Evolutionary conservation across 2,888 invertebrate species (phyloP).

Genomic region (Cryptophagus acutangulus): DNA sequence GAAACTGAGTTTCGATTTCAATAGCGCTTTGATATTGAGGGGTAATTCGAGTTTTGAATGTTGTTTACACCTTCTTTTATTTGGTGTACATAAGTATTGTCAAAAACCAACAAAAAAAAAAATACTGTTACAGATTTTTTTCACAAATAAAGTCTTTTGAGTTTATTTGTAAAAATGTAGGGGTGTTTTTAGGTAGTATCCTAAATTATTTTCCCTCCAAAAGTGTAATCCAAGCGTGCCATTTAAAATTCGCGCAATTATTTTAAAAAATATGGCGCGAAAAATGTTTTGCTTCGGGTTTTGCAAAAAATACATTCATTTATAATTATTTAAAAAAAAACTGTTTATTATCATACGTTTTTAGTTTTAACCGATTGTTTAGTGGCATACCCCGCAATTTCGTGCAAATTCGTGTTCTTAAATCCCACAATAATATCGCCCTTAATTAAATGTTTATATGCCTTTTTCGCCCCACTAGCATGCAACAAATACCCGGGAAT

Average conservation of each 20-base stretch:
- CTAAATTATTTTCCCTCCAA: too few relatives aligned
- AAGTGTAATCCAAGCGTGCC: too few relatives aligned
- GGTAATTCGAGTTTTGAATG: background rate
- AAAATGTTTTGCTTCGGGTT: too few relatives aligned
- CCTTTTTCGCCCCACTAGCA: constrained; percentile 31
- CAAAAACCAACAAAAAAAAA: constrained; percentile 21
- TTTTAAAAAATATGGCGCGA: too few relatives aligned
- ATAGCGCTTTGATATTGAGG: background rate
- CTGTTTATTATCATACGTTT: too few relatives aligned
- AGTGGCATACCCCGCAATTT: constrained; percentile 38
- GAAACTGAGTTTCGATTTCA: background rate
- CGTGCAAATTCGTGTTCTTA: constrained; percentile 40
- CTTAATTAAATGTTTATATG: constrained; percentile 42
- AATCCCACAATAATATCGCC: constrained; percentile 42
- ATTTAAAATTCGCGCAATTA: too few relatives aligned
- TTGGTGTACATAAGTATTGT: constrained; percentile 17
- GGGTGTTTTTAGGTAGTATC: too few relatives aligned
- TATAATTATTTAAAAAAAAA: too few relatives aligned
- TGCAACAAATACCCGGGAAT: constrained; percentile 25
- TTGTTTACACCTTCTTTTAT: background rate
- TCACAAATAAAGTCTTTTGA: constrained; percentile 32
- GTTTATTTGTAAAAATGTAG: constrained; percentile 34
- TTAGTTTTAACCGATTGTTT: too few relatives aligned
- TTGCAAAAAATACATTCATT: too few relatives aligned
- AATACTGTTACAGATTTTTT: constrained; percentile 28